These are phyloP conservation scores for Manis crassicaudata DNA, from an alignment of 2,797 vertebrate genomes.

Conservation along the genomic window DNA sequence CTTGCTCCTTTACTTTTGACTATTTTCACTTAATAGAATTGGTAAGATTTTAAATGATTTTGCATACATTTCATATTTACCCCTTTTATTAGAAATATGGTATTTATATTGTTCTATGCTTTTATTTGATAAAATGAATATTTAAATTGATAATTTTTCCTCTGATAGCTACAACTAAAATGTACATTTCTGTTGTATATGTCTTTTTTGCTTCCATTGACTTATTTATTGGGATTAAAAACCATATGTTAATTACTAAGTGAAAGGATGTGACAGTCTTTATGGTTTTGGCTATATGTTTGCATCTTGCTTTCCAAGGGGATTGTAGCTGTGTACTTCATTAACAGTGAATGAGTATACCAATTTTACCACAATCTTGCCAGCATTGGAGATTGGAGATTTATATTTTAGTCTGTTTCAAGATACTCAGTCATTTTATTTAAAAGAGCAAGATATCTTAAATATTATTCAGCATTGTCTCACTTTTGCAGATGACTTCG, in stretches of 20 bases:
- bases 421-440: not conserved
- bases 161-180: not conserved
- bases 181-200: not conserved
- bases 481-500: not conserved
- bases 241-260: not conserved
- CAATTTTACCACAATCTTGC: not conserved
- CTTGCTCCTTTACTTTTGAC: not conserved
- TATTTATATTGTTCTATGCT: not conserved
- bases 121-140: slow-evolving; percentile 17
- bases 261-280: not conserved
- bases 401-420: not conserved
- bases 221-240: not conserved
- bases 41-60: not conserved
- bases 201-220: not conserved
- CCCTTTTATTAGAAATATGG: not conserved
- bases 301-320: not conserved
- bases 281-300: not conserved
- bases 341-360: not conserved
- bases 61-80: not conserved
- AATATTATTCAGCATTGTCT: not conserved
- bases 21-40: slow-evolving; percentile 5
- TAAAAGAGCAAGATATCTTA: not conserved
- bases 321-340: not conserved
- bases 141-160: not conserved
- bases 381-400: not conserved